Evolutionary conservation across 2,888 invertebrate species (phyloP).

Genomic region (Crematogaster levior): DNA sequence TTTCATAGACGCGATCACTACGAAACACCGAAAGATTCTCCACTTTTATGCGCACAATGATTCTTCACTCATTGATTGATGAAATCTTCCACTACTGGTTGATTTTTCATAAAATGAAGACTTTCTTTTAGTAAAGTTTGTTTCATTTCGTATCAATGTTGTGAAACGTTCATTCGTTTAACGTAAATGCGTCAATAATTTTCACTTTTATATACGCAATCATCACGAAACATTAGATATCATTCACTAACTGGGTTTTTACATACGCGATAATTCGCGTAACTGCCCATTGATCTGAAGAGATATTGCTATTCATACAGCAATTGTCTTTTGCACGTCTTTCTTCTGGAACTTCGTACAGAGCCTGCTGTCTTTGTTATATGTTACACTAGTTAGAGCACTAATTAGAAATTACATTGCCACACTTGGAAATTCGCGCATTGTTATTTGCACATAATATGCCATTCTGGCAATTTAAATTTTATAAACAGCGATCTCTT

Average conservation of each 20-base stretch:
- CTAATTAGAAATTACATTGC: slow-evolving; percentile 25
- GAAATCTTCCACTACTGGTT: slow-evolving; percentile 6
- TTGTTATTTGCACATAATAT: not conserved
- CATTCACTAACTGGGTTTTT: not conserved
- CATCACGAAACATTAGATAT: slow-evolving; percentile 23
- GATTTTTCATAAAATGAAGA: slow-evolving; percentile 23
- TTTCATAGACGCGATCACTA: not conserved
- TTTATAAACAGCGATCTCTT: not conserved
- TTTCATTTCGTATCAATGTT: not conserved
- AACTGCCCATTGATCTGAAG: not conserved
- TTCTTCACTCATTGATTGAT: slow-evolving; percentile 17
- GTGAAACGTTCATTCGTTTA: not conserved
- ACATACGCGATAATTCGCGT: slow-evolving; percentile 2
- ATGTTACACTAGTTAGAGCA: slow-evolving; percentile 31
- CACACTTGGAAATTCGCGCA: slow-evolving; percentile 12
- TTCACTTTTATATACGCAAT: slow-evolving; percentile 20
- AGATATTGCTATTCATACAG: not conserved
- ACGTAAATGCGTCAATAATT: slow-evolving; percentile 6
- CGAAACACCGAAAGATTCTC: not conserved
- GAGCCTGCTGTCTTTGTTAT: not conserved
- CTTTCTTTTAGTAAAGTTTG: not conserved
- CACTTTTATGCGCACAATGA: slow-evolving; percentile 13
- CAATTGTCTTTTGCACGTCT: not conserved
- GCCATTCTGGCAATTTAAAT: not conserved
- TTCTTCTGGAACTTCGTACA: not conserved